Conservation (phyloP, 2,113 vertebrate genomes). For the Prunella fulvescens region DNA sequence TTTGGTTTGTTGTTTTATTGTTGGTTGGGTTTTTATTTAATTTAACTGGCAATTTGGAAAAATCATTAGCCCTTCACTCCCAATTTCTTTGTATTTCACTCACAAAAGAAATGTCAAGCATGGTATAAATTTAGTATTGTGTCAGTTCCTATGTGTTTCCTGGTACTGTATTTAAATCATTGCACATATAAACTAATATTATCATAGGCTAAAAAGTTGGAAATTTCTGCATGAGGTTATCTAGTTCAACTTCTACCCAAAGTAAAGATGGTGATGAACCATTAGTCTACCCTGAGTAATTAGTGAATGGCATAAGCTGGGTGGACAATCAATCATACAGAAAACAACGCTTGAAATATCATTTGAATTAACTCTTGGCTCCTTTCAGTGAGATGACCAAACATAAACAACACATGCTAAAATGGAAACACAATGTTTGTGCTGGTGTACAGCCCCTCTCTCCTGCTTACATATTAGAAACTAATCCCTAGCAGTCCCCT, state of each 20-base stretch:
- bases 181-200: not conserved
- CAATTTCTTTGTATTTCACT: not conserved
- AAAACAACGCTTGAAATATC: not conserved
- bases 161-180: not conserved
- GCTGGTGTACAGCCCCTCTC: fast-evolving
- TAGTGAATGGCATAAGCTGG: not conserved
- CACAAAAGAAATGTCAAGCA: not conserved
- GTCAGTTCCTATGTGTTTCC: not conserved
- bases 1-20: not conserved
- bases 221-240: not conserved
- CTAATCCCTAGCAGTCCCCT: not conserved
- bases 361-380: not conserved
- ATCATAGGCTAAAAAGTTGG: not conserved
- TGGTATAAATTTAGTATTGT: not conserved
- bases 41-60: not conserved
- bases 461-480: not conserved
- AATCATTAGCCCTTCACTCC: not conserved
- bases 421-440: not conserved
- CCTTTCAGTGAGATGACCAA: not conserved
- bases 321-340: not conserved
- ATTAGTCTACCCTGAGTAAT: not conserved
- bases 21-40: not conserved
- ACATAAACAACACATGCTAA: not conserved
- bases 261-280: not conserved
- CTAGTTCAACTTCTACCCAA: not conserved